Conservation (phyloP, 2,113 vertebrate species). For the Dipodomys ordii region DNA sequence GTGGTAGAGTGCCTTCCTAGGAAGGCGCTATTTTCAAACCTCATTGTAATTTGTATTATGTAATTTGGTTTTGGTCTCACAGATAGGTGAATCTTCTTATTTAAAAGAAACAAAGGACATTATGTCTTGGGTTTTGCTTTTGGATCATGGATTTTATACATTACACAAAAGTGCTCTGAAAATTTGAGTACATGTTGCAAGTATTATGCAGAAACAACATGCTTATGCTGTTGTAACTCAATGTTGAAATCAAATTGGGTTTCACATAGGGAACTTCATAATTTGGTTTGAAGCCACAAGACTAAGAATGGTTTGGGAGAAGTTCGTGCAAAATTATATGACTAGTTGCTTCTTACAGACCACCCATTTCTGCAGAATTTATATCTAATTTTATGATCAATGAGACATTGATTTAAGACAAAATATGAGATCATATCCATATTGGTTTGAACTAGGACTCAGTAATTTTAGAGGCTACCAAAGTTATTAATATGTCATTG, state of each 20-base stretch:
- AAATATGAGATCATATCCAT: conserved; percentile 33
- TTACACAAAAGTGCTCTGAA: conserved; percentile 47
- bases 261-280: conserved; percentile 72
- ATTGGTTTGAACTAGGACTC: conserved; percentile 40
- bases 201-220: conserved; percentile 51
- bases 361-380: conserved; percentile 58
- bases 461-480: conserved; percentile 54
- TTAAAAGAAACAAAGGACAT: conserved; percentile 39
- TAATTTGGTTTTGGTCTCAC: no score
- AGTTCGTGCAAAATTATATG: conserved; percentile 44
- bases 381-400: conserved; percentile 54
- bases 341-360: conserved; percentile 42
- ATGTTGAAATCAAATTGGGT: conserved; percentile 68
- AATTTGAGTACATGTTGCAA: conserved; percentile 45
- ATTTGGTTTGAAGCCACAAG: conserved; percentile 2
- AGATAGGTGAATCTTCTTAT: not conserved
- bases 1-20: no score
- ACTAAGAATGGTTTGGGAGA: conserved; percentile 32
- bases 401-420: conserved; percentile 39
- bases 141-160: conserved; percentile 52
- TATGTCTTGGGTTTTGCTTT: conserved; percentile 55
- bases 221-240: conserved; percentile 70
- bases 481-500: conserved; percentile 49
- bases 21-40: no score
- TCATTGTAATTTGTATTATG: no score